Evolutionary conservation across 1,140 invertebrate genomes (phyloP).

Genomic region (Hormaphis cornu): DNA sequence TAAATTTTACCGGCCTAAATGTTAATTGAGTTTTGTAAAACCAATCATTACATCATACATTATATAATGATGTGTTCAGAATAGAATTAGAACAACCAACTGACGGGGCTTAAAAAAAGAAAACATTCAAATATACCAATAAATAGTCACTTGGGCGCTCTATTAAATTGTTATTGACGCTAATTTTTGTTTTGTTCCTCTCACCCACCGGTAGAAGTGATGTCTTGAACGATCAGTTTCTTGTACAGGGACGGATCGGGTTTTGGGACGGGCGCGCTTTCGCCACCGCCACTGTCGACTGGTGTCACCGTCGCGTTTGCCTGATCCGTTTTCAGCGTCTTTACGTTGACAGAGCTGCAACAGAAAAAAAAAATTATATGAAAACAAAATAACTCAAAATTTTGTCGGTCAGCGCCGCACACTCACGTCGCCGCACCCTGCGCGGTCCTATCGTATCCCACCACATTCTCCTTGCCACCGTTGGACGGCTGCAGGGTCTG

Average conservation of each 20-base stretch:
- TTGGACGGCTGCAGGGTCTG: neutral
- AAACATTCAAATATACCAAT: too few species aligned
- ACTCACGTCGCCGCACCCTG: neutral
- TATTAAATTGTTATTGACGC: too few species aligned
- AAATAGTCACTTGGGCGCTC: too few species aligned
- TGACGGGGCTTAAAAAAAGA: too few species aligned
- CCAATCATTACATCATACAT: neutral
- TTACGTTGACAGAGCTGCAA: neutral
- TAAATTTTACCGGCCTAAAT: neutral
- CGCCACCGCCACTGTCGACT: neutral
- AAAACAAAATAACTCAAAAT: neutral
- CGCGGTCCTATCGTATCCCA: neutral
- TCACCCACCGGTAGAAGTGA: neutral
- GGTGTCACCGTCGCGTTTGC: neutral
- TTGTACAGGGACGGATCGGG: neutral
- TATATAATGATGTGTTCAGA: neutral
- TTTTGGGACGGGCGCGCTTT: neutral
- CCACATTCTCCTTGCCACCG: neutral
- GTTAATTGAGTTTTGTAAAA: neutral
- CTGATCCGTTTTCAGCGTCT: neutral
- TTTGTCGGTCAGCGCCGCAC: neutral
- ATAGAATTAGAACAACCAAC: too few species aligned
- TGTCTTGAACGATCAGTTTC: neutral
- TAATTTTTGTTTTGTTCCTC: too few species aligned
- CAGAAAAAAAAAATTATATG: neutral